Base-by-base conservation (phyloP, 1,140 invertebrate genomes). In the Belonocnema kinseyi region DNA sequence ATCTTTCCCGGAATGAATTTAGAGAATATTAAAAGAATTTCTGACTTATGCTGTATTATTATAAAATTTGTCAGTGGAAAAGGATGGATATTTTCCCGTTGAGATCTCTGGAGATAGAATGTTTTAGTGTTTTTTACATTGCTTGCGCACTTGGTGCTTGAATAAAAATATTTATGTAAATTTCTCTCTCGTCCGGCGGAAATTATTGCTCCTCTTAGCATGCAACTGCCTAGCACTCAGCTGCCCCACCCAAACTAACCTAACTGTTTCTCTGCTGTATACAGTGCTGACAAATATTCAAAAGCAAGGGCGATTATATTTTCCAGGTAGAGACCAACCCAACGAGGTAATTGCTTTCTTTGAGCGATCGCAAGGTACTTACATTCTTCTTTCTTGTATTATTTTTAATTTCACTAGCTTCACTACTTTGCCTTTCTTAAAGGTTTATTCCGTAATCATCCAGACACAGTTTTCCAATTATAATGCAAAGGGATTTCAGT, bases 331-430 rank as follows among this genome's bases (percentile, higher is more conserved):
- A 78, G 56, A 26, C 12, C 50, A 5, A 74, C 26, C 53, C n/a
- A 61, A 56, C 72, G 74, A 73, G 54, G 72, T 78, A 80, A 80
- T 83, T 79, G 79, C 79, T 83, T 76, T 61, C 77, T 78, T 83
- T 84, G 73, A 75, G 40, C 72, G 71, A 52, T 26, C 50, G n/a
- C 71, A 21, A 4, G 4, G 13, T 58, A 33, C 19, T 26, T 21
- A 13, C 52, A 21, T 58, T 58, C 19, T 21, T n/a, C 21, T 13
- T 21, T 21, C 13, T 46, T 46, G 40, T 11, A 19, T 10, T 56
- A 56, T 56, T 56, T 19, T 56, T 56, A 19, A 19, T 54, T n/a
- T 54, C 21, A 19, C 13, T 56, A 19, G 54, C 3, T 56, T 56
- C 10, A 46, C 40, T 11, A 46, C 40, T 11, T 46, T 10, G 40